A percentile compares a stretch with the other conserved stretches of the same genome.
phyloP scores from a whole-genome alignment of 2,113 vertebrate genomes.

The Grammomys surdaster region DNA sequence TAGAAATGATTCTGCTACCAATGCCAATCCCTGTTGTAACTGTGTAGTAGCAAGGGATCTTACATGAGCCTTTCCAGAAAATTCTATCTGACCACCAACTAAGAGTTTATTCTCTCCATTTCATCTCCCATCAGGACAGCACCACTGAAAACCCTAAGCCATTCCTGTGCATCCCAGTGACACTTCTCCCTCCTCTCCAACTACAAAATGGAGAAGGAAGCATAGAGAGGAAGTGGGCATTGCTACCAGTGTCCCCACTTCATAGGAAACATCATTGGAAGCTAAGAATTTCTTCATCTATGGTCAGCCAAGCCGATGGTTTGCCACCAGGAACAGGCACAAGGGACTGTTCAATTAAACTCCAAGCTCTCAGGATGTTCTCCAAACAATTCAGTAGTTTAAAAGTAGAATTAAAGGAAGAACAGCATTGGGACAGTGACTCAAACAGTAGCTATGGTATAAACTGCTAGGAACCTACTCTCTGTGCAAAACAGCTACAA shows the following conservation, averaged over 20 bases:
- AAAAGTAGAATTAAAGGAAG: slow-evolving; percentile 39
- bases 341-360: not conserved
- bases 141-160: not conserved
- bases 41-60: not conserved
- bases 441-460: not conserved
- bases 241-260: not conserved
- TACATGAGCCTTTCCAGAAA: not conserved
- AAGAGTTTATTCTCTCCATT: not conserved
- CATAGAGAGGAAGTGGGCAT: not conserved
- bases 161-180: not conserved
- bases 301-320: not conserved
- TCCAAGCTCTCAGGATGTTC: not conserved
- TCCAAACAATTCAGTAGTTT: slow-evolving; percentile 26
- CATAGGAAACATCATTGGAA: not conserved
- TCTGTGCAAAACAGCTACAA: slow-evolving; percentile 54
- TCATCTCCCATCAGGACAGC: not conserved
- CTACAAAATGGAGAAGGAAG: not conserved
- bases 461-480: slow-evolving; percentile 39
- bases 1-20: not conserved
- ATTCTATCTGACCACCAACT: not conserved
- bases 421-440: not conserved
- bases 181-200: not conserved
- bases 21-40: not conserved
- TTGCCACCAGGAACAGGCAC: not conserved
- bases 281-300: not conserved